phyloP scores from a whole-genome alignment of 2,113 vertebrate species.

The Phainopepla nitens region DNA sequence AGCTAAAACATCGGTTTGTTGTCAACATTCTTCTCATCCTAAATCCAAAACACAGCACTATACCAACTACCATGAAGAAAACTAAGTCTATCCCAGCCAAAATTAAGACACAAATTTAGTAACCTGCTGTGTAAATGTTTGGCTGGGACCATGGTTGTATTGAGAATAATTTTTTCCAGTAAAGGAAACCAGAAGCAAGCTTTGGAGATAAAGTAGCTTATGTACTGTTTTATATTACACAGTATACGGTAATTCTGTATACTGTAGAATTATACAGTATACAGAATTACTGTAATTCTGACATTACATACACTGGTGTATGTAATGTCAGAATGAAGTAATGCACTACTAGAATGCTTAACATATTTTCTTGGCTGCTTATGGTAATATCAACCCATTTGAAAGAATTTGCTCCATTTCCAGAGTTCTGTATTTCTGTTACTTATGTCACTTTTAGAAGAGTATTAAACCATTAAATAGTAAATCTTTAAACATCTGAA shows the following conservation, averaged over 20 bases:
- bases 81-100: not conserved
- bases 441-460: not conserved
- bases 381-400: not conserved
- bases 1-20: not conserved
- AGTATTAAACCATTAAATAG: not conserved
- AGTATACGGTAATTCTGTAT: no score
- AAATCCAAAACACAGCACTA: not conserved
- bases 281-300: no score
- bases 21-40: not conserved
- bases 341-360: not conserved
- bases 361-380: not conserved
- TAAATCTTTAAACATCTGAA: not conserved
- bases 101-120: not conserved
- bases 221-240: not conserved
- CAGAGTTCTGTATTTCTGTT: not conserved
- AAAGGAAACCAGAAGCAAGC: not conserved
- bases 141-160: not conserved
- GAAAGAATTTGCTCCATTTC: not conserved
- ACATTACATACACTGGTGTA: no score
- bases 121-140: not conserved
- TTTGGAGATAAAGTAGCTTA: not conserved
- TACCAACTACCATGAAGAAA: not conserved
- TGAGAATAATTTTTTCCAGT: not conserved
- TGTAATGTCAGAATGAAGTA: not conserved
- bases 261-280: no score